Base-by-base conservation (phyloP, 2,113 vertebrate species). In the Geococcyx californianus region DNA sequence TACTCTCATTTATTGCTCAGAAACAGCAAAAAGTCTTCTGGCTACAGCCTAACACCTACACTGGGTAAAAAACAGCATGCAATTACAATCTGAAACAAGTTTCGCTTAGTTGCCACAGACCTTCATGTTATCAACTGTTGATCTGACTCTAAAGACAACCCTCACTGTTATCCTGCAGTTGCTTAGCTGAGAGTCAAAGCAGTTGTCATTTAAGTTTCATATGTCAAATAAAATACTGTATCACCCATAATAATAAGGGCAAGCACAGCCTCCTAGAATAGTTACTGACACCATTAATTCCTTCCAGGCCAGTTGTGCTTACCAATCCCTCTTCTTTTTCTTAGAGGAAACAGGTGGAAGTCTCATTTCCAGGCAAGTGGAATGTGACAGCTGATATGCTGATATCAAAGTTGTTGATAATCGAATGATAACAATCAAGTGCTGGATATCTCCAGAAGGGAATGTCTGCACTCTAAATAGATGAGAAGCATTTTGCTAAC, bases 311-410 rank as follows among this genome's bases (percentile, higher is more conserved):
- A 91, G 44, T 13, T 91, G 82, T 90, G 18, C 62, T 93, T 52
- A 63, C 21, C 10, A 4, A 76, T 87, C 62, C 28, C 26, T 91
- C 56, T 49, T 90, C 56, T 90, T 58, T 55, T 87, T 45, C 63
- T 74, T 36, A 84, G 58, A 80, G 58, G 12, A 85, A 92, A 88
- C 90, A 93, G 92, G 75, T 96, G 51, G 86, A 90, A 88, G 77
- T 63, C 68, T 74, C 34, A 59, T 84, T 79, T 89, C 36, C 60
- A 77, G 52, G 40, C 31, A 36, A 85, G 38, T 34, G 29, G 59
- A 90, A 73, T 16, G 79, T 26, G 87, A 73, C 67, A 92, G 82
- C 67, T 95, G 70, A 87, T 74, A 54, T 73, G 19, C 28, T 56
- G 40, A 31, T 73, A 90, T 10, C 24, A 20, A 19, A 54, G 34